Base-by-base conservation (phyloP, 2,888 invertebrate species). In the Catonia carolina region DNA sequence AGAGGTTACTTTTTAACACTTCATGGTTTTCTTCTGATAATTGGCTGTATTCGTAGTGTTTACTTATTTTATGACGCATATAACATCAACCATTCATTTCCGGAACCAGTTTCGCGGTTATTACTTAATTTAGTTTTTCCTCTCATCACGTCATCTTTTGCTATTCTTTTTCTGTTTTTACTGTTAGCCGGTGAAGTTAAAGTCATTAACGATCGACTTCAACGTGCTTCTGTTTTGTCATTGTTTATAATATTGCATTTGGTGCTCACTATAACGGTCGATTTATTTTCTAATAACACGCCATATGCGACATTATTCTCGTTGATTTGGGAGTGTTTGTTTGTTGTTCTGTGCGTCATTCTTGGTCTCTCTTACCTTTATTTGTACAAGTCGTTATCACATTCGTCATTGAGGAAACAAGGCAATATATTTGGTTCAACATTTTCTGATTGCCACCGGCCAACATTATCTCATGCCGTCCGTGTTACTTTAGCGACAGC, bases 51-150 rank as follows among this genome's bases (percentile, higher is more conserved):
- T 68, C 80, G 91, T 50, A 89, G 91, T 65, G 86, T 90, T 66
- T 93, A 91, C 69, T 79, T 95, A 65, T 87, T 92, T 65, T 89
- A 92, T 69, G 95, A 95, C 73, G 90, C 92, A 0, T 95, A 95
- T 70, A 94, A 94, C 69, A 83, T 89, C n/a, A 84, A 85, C 60
- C 81, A 81, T 60, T 87, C 86, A 1, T 80, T 93, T 69, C 89
- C 88, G 58, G 72, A 73, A 18, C 85, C 86, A 59, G 75, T 91
- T 31, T 89, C 91, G 53, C 86, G 89, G 68, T 83, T 93, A 50
- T 74, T 94, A 36, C 81, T 91, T 61, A 89, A 90, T 69, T 80
- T 91, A 56, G 91, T 90, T 0, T 85, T 90, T 61, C 93, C 93
- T 61, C 83, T 93, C 67, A 73, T 95, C 33, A 89, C 91, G 17